phyloP scores from a whole-genome alignment of 2,113 vertebrate genomes.

The Pluvianellus socialis region DNA sequence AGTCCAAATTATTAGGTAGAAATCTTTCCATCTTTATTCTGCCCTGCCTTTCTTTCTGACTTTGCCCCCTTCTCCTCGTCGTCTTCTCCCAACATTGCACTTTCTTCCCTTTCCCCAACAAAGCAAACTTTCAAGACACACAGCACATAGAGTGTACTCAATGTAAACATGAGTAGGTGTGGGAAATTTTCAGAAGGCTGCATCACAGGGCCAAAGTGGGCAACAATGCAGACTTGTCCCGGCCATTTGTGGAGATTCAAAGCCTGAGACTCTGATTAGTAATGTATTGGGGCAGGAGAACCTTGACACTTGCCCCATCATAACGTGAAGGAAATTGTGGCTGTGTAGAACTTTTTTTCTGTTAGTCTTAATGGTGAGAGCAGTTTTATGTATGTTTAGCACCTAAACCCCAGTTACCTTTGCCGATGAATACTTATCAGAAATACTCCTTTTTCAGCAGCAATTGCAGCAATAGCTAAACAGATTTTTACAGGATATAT shows the following conservation, averaged over 20 bases:
- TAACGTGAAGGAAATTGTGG: not conserved
- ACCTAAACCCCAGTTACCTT: not conserved
- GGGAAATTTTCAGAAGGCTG: slow-evolving; percentile 7
- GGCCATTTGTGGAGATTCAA: not conserved
- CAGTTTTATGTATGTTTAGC: not conserved
- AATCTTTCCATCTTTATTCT: not conserved
- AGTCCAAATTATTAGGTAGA: not conserved
- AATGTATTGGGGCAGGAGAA: not conserved
- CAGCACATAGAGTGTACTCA: not conserved
- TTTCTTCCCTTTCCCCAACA: not conserved
- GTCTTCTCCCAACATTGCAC: not conserved
- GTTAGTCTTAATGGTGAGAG: not conserved
- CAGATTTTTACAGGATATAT: not conserved
- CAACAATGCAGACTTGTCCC: not conserved
- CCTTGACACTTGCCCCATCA: not conserved
- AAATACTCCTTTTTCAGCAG: not conserved
- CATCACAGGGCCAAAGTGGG: not conserved
- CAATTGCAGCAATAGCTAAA: not conserved
- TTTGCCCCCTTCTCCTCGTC: not conserved
- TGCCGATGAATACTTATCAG: not conserved
- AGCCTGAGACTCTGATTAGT: not conserved
- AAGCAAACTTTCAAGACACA: not conserved
- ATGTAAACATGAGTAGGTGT: not conserved
- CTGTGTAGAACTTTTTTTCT: not conserved
- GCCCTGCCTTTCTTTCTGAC: accelerated